A percentile compares a stretch with the other conserved stretches of the same genome.
Conservation (phyloP, 2,888 invertebrate genomes). For the Andrena bicolor region DNA sequence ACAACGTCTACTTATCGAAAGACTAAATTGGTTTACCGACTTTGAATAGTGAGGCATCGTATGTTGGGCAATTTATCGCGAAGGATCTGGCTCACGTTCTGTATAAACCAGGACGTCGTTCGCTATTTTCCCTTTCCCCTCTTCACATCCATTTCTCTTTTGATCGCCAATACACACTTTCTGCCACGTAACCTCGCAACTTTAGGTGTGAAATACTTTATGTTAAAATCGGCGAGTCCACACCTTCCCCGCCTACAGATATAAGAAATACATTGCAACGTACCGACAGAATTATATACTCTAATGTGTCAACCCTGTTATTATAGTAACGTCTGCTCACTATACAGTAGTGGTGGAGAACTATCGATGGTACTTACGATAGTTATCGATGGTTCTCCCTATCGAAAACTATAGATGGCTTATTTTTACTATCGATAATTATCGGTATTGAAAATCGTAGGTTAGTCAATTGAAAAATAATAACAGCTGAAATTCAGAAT, state of each 20-base stretch:
- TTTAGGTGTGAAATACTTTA: neutral
- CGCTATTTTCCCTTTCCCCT: constrained; percentile 62
- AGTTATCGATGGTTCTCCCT: too few species aligned
- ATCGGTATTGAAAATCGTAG: too few species aligned
- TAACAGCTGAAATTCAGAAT: too few species aligned
- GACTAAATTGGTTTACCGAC: constrained; percentile 53
- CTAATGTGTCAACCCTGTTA: too few species aligned
- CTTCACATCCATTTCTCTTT: constrained; percentile 64
- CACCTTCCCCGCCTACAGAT: neutral
- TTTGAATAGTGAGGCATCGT: constrained; percentile 53
- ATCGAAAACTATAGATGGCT: too few species aligned
- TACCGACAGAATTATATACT: neutral
- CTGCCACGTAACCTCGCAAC: constrained; percentile 20
- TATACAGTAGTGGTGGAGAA: too few species aligned
- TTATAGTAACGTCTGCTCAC: too few species aligned
- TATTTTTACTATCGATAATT: too few species aligned
- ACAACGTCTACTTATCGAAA: neutral
- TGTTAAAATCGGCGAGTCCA: neutral
- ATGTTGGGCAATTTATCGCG: constrained; percentile 65
- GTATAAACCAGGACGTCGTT: constrained; percentile 64
- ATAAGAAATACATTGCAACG: neutral
- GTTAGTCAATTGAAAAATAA: too few species aligned
- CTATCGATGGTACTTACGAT: too few species aligned
- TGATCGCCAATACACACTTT: constrained; percentile 41
- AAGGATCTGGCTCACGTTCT: constrained; percentile 72